These are phyloP conservation scores for Ceyx margarethae DNA, from an alignment of 2,113 vertebrate species.

Conservation along the genomic window DNA sequence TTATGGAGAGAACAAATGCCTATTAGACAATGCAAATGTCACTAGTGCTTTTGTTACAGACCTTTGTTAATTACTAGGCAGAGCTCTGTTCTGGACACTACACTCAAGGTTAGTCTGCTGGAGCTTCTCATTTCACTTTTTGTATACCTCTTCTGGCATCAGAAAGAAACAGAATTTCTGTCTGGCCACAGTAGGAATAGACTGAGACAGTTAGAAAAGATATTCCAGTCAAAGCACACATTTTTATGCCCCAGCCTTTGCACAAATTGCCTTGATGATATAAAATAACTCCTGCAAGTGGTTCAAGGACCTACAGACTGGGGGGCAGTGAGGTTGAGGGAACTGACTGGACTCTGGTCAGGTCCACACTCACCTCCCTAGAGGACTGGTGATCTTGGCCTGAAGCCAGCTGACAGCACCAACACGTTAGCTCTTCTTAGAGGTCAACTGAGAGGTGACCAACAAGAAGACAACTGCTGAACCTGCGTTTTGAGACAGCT, in stretches of 20 bases:
- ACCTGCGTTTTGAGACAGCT: neutral
- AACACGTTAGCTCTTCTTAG: neutral
- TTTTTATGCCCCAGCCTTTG: neutral
- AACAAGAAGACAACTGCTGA: neutral
- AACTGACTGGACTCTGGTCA: neutral
- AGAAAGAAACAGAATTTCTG: neutral
- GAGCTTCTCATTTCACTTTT: neutral
- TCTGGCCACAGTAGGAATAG: neutral
- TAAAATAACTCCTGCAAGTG: neutral
- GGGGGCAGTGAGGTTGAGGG: neutral
- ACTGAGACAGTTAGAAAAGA: neutral
- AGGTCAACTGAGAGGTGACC: neutral
- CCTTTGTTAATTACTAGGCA: neutral
- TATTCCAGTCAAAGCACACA: neutral
- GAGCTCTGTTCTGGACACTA: neutral
- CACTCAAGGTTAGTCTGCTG: neutral
- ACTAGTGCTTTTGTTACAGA: neutral
- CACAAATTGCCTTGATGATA: neutral
- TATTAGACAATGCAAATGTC: constrained; percentile 15
- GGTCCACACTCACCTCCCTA: neutral
- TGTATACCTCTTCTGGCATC: neutral
- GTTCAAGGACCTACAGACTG: neutral
- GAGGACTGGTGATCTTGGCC: neutral
- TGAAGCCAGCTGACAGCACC: neutral
- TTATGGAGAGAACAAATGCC: neutral